A percentile compares a stretch with the other conserved stretches of the same genome.
phyloP scores from a whole-genome alignment of 2,797 vertebrate species.

The Mormyrops attenuatus region DNA sequence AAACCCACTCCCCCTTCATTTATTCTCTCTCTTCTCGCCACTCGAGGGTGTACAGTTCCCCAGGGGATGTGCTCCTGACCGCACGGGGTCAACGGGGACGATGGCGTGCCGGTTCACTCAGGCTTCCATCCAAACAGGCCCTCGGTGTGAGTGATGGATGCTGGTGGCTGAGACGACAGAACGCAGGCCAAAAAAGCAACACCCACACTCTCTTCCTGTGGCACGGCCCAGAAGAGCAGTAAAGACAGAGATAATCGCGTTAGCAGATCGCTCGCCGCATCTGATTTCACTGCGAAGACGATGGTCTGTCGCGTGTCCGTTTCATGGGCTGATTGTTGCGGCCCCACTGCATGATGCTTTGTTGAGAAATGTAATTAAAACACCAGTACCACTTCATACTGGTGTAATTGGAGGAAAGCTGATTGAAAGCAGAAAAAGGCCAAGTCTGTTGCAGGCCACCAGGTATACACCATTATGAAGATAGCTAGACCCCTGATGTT shows the following conservation, averaged over 20 bases:
- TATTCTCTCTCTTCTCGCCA: slow-evolving; percentile 49
- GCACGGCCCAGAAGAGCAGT: slow-evolving; percentile 59
- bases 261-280: background rate
- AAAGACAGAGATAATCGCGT: slow-evolving; percentile 35
- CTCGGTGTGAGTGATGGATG: slow-evolving; percentile 68
- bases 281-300: background rate
- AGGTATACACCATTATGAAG: background rate
- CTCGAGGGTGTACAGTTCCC: slow-evolving; percentile 69
- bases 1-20: background rate
- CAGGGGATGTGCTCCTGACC: slow-evolving; percentile 65
- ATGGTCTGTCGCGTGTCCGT: background rate
- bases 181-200: slow-evolving; percentile 57
- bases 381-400: background rate
- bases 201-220: slow-evolving; percentile 52
- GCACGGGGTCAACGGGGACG: background rate
- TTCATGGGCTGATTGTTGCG: background rate
- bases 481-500: too few relatives aligned
- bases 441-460: background rate
- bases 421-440: background rate
- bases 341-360: background rate
- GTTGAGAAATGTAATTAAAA: background rate
- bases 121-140: slow-evolving; percentile 64
- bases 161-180: slow-evolving; percentile 43
- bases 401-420: background rate
- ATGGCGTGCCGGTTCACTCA: slow-evolving; percentile 13